Evolutionary conservation across 2,797 vertebrate species (phyloP).

Genomic region (Lemur catta): DNA sequence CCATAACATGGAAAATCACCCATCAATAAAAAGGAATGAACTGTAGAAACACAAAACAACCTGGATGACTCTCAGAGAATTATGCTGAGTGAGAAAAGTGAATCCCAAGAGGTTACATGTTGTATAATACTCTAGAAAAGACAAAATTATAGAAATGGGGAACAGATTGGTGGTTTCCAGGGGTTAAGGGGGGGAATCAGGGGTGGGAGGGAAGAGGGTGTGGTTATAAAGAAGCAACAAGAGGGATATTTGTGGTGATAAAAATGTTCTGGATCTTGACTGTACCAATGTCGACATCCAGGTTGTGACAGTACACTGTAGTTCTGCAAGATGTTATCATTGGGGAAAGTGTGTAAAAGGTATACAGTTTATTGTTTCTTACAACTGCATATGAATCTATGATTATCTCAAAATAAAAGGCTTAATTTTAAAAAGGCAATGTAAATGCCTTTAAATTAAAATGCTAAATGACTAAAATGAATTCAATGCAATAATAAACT

Average conservation of each 20-base stretch:
- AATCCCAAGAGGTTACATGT: not conserved
- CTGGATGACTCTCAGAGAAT: not conserved
- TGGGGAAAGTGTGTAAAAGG: accelerated
- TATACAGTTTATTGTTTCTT: not conserved
- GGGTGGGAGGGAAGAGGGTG: not conserved
- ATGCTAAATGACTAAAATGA: not conserved
- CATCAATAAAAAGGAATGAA: no score
- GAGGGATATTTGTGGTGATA: not conserved
- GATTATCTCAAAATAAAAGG: not conserved
- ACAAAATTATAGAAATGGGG: accelerated
- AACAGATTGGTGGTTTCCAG: no score
- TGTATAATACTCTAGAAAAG: not conserved
- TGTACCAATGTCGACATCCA: accelerated
- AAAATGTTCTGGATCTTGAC: accelerated
- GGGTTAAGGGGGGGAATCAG: no score
- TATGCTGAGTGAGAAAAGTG: not conserved
- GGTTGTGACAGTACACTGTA: accelerated
- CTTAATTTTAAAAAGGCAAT: not conserved
- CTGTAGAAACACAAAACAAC: not conserved
- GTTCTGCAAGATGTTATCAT: not conserved
- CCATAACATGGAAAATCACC: accelerated
- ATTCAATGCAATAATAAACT: not conserved
- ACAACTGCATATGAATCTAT: not conserved
- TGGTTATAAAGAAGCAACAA: not conserved
- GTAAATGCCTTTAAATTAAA: not conserved